Percentiles rank a stretch among this genome's conserved stretches.
Conservation (phyloP, 2,113 vertebrate species). For the Gnathonemus echidnorhynchus region DNA sequence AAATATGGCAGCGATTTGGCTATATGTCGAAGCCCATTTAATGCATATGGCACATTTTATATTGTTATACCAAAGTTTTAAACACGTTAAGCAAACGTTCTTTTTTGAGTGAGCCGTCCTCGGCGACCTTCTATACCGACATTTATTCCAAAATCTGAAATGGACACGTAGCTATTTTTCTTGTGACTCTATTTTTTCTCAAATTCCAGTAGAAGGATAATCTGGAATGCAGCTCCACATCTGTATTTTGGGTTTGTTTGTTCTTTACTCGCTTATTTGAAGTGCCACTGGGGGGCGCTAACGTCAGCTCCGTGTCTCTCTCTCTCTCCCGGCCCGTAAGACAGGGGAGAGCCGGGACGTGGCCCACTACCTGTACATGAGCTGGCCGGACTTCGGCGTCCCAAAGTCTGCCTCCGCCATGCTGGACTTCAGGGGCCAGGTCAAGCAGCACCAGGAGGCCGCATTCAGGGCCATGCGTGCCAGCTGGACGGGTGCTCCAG, state of each 20-base stretch:
- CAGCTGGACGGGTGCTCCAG: slow-evolving; percentile 57
- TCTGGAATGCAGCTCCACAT: not conserved
- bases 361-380: slow-evolving; percentile 67
- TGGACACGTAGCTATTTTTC: not conserved
- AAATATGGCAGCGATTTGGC: not conserved
- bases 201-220: not conserved
- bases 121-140: not conserved
- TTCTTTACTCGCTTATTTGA: not conserved
- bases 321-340: slow-evolving; percentile 30
- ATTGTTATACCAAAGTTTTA: not conserved
- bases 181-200: not conserved
- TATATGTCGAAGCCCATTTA: not conserved
- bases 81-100: not conserved
- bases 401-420: slow-evolving; percentile 68
- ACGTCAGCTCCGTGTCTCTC: not conserved
- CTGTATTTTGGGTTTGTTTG: not conserved
- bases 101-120: not conserved
- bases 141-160: not conserved
- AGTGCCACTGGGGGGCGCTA: not conserved
- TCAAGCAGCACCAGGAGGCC: slow-evolving; percentile 54
- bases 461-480: slow-evolving; percentile 50
- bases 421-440: slow-evolving; percentile 66
- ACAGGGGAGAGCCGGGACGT: slow-evolving; percentile 62
- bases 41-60: not conserved
- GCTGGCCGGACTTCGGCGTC: slow-evolving; percentile 71